Base-by-base conservation (phyloP, 2,888 invertebrate species). In the Drosophila lutescens region DNA sequence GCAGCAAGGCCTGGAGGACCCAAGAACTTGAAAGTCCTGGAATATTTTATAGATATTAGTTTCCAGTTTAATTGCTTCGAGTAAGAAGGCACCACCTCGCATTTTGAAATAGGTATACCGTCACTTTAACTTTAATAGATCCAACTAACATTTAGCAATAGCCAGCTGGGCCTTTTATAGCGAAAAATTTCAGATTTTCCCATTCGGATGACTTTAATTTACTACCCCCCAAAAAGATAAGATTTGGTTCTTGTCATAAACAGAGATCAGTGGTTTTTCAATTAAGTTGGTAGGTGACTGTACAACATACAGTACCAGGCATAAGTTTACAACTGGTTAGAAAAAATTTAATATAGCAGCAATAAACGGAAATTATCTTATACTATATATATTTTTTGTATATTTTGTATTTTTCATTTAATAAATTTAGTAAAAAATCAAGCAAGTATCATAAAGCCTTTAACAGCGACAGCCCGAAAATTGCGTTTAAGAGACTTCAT, bases 191-290 rank as follows among this genome's bases (percentile, higher is more conserved):
- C 20, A 32, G 62, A 62, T 62, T 60, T 72, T 50, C 56, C 74
- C 62, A 36, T 38, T 50, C 36, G 41, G 58, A 54, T 17, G 49
- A 60, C 51, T 47, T 73, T 81, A 79, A 76, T 79, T 84, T 84
- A 71, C 56, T 69, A 69, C 76, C 78, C 59, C 43, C 40, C 49
- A 56, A 40, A 13, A 12, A 69, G 81, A 82, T 82, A 76, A 82
- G 81, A 82, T 82, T 85, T 32, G 58, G 32, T 8, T 50, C 46
- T 47, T 71, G 71, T 76, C 76, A 50, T 15, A 32, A 32, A 34
- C 15, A 41, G 17, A 46, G 44, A 46, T 65, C 32, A 40, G 23
- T n/a, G 36, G 17, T 15, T 23, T 50, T 60, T 46, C 38, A 60
- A 44, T 44, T 60, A 44, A n/a, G 38, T 20, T 32, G 46, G 1